Evolutionary conservation across 2,113 vertebrate genomes (phyloP).

Genomic region (Saccopteryx bilineata): DNA sequence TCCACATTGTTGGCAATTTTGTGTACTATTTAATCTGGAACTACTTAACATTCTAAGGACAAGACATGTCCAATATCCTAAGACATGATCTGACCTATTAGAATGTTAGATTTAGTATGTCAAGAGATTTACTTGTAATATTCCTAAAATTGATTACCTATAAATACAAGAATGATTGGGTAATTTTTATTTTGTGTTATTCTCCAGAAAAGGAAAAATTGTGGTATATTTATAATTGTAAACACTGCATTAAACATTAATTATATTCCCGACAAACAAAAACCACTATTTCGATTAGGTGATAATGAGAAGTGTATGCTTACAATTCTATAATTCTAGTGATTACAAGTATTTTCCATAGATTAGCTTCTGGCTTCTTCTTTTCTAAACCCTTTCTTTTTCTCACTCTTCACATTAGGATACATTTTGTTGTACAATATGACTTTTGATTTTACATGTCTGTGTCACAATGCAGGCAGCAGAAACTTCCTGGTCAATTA

Average conservation of each 20-base stretch:
- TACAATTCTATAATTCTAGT: not conserved
- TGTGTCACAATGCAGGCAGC: not conserved
- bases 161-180: not conserved
- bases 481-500: not conserved
- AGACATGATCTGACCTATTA: not conserved
- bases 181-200: not conserved
- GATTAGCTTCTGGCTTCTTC: not conserved
- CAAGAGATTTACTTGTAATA: not conserved
- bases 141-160: not conserved
- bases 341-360: not conserved
- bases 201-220: not conserved
- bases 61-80: not conserved
- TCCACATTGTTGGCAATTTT: not conserved
- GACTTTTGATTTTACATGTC: not conserved
- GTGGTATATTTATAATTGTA: not conserved
- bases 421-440: not conserved
- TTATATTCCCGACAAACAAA: not conserved
- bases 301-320: not conserved
- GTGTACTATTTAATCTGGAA: not conserved
- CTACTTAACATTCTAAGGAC: not conserved
- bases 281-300: not conserved
- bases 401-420: not conserved
- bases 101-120: not conserved
- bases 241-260: not conserved
- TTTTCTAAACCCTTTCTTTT: not conserved